These are phyloP conservation scores for Myodes glareolus DNA, from an alignment of 2,113 vertebrate genomes.

Conservation along the genomic window DNA sequence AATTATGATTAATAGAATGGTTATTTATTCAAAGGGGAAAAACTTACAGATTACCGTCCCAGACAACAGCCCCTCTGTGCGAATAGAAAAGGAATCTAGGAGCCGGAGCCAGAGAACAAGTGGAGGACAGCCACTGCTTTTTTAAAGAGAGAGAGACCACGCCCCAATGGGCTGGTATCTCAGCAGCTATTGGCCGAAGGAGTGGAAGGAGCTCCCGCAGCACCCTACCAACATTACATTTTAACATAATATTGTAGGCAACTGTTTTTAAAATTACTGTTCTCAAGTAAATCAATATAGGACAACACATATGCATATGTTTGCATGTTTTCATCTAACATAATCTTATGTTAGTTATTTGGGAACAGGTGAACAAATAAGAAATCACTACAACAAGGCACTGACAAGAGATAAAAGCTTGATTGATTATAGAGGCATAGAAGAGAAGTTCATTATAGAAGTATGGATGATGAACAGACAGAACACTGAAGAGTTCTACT, in stretches of 20 bases:
- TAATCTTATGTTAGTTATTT: background rate
- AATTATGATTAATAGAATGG: too few relatives aligned
- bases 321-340: background rate
- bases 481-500: background rate
- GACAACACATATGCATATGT: too few relatives aligned
- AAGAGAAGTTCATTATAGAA: background rate
- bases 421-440: background rate
- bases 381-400: background rate
- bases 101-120: too few relatives aligned
- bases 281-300: slow-evolving; percentile 75
- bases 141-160: too few relatives aligned
- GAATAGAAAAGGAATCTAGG: too few relatives aligned
- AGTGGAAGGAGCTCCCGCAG: too few relatives aligned
- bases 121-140: too few relatives aligned
- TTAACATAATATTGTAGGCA: slow-evolving; percentile 56
- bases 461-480: background rate
- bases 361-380: background rate
- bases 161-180: too few relatives aligned
- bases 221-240: slow-evolving; percentile 43
- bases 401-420: background rate
- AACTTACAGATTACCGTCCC: too few relatives aligned
- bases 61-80: too few relatives aligned
- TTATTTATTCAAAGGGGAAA: too few relatives aligned
- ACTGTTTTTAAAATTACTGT: slow-evolving; percentile 51
- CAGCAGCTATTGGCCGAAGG: too few relatives aligned